Percentiles rank a stretch among this genome's conserved stretches.
These are phyloP conservation scores for Marasmarcha lunaedactyla DNA, from an alignment of 2,888 invertebrate genomes.

Conservation along the genomic window DNA sequence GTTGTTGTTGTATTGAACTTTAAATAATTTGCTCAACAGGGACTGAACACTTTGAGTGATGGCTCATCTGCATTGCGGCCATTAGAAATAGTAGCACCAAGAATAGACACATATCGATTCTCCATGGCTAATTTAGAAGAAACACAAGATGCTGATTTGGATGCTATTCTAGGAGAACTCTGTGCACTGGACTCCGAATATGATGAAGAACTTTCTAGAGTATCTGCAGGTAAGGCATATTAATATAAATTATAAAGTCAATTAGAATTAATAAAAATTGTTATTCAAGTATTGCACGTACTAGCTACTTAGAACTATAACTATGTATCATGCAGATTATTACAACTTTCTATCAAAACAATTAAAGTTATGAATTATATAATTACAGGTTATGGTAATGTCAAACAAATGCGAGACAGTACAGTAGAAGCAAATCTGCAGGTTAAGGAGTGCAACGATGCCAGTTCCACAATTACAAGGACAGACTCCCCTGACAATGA, in stretches of 20 bases:
- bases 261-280: too few species aligned
- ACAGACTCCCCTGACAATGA: constrained; percentile 98
- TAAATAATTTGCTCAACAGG: constrained; percentile 73
- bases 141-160: constrained; percentile 95
- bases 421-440: constrained; percentile 22
- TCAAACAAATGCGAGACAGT: constrained; percentile 28
- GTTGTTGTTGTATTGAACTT: too few species aligned
- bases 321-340: too few species aligned
- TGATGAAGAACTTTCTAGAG: constrained; percentile 67
- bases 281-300: too few species aligned
- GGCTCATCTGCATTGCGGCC: constrained; percentile 72
- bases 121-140: constrained; percentile 97
- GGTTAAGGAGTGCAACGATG: constrained; percentile 40
- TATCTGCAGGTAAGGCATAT: constrained; percentile 37
- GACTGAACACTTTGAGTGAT: constrained; percentile 68
- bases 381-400: neutral
- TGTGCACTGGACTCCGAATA: constrained; percentile 87
- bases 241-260: too few species aligned
- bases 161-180: constrained; percentile 95
- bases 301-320: too few species aligned
- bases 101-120: constrained; percentile 91
- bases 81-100: constrained; percentile 81
- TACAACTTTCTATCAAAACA: too few species aligned
- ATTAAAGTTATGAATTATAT: too few species aligned
- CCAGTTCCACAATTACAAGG: constrained; percentile 58